phyloP scores from a whole-genome alignment of 2,113 vertebrate genomes.

The Myotis yumanensis region DNA sequence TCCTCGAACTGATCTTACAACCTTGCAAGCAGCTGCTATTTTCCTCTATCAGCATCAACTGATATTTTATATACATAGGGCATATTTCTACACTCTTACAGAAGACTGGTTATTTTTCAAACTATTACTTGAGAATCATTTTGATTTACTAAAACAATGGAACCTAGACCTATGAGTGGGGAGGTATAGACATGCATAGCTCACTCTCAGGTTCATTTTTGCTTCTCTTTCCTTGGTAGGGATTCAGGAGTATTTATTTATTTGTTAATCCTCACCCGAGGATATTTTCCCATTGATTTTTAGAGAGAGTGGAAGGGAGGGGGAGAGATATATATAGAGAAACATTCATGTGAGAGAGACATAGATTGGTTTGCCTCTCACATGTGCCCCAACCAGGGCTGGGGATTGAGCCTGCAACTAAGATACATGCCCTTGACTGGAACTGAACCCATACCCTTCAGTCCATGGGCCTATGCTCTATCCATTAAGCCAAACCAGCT shows the following conservation, averaged over 20 bases:
- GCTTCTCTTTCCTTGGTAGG: neutral
- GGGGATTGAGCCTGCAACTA: no score
- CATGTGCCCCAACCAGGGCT: no score
- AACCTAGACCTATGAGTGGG: neutral
- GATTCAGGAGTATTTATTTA: neutral
- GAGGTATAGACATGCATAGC: neutral
- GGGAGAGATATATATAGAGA: no score
- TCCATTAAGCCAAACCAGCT: no score
- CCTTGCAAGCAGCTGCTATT: neutral
- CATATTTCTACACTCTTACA: neutral
- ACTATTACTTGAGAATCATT: neutral
- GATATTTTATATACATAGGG: fast-evolving
- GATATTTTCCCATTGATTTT: no score
- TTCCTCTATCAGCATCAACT: neutral
- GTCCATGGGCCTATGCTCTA: no score
- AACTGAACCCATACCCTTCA: no score
- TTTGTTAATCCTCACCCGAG: no score
- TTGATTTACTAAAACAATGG: slow-evolving; percentile 32
- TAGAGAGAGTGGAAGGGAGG: no score
- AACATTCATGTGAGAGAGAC: no score
- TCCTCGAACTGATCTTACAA: neutral
- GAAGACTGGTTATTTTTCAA: slow-evolving; percentile 31
- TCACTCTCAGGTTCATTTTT: neutral
- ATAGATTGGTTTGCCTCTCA: no score
- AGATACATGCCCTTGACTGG: no score